Conservation (phyloP, 2,113 vertebrate species). For the Oenanthe oenanthe region DNA sequence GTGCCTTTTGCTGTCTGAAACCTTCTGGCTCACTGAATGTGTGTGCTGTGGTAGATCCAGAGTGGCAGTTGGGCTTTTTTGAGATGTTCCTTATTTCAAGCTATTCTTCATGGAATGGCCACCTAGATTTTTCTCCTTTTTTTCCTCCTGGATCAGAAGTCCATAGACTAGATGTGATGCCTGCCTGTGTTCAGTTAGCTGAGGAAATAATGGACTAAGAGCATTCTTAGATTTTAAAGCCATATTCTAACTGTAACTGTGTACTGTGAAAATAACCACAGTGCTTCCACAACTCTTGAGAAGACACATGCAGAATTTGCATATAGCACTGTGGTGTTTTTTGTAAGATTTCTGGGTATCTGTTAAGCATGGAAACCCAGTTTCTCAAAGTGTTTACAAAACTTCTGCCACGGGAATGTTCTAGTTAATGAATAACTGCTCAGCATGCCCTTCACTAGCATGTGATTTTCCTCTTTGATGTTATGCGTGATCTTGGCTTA, state of each 20-base stretch:
- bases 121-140: neutral
- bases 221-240: neutral
- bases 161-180: neutral
- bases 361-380: neutral
- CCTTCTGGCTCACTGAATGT: neutral
- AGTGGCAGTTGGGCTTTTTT: neutral
- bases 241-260: neutral
- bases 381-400: constrained; percentile 20
- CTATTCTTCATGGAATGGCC: neutral
- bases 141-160: neutral
- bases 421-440: constrained; percentile 55
- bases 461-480: constrained; percentile 62
- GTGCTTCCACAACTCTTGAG: neutral
- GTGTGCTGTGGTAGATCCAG: neutral
- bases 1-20: neutral
- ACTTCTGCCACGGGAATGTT: constrained; percentile 33
- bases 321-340: neutral
- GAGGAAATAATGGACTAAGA: neutral
- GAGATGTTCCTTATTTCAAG: neutral
- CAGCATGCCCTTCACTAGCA: constrained; percentile 25
- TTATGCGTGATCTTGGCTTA: constrained; percentile 39
- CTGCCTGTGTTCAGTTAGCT: neutral
- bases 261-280: neutral
- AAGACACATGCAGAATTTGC: neutral
- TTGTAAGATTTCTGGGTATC: neutral